Evolutionary conservation across 2,888 invertebrate species (phyloP).

Genomic region (Hemicrepidius hirtus): DNA sequence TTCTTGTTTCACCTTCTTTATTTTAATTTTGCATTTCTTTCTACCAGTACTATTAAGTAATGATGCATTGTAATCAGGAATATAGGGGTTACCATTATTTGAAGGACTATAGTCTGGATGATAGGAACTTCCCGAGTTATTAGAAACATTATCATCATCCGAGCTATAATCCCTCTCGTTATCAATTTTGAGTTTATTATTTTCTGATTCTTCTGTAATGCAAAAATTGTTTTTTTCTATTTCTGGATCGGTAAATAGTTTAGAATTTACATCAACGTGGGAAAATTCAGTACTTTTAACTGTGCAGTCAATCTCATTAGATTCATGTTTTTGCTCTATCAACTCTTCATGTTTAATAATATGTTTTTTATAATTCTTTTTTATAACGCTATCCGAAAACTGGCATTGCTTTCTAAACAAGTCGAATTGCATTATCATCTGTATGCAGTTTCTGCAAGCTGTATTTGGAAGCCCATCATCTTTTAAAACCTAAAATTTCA

Average conservation of each 20-base stretch:
- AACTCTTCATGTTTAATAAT: background rate
- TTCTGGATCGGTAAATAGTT: too few relatives aligned
- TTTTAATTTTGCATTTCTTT: constrained; percentile 27
- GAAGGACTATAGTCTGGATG: constrained; percentile 8
- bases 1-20: background rate
- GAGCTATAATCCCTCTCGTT: background rate
- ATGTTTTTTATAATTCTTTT: constrained; percentile 11
- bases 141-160: background rate
- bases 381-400: constrained; percentile 52
- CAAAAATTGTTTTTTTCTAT: background rate
- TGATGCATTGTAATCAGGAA: background rate
- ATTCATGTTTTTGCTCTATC: background rate
- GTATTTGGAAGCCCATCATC: constrained; percentile 55
- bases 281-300: background rate
- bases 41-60: background rate
- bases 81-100: background rate
- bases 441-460: constrained; percentile 55
- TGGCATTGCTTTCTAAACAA: constrained; percentile 53
- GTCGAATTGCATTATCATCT: constrained; percentile 55
- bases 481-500: constrained; percentile 53
- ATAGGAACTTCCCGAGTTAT: background rate
- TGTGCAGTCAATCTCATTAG: background rate
- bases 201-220: background rate
- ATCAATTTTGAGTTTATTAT: background rate
- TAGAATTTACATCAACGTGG: too few relatives aligned